A percentile compares a stretch with the other conserved stretches of the same genome.
phyloP scores from a whole-genome alignment of 2,888 invertebrate genomes.

The Meghimatium bilineatum region DNA sequence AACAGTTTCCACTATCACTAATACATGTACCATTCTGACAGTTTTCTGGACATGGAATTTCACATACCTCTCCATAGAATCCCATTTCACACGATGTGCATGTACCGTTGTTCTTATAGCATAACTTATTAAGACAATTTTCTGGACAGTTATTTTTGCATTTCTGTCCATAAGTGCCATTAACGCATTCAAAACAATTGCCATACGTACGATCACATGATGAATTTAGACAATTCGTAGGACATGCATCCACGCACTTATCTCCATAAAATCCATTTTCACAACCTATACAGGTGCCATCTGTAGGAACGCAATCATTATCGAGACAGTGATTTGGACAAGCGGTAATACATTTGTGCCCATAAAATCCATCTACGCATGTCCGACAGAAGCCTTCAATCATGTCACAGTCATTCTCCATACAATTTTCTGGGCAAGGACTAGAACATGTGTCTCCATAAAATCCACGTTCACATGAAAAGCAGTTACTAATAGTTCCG shows the following conservation, averaged over 20 bases:
- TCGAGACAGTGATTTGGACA: not conserved
- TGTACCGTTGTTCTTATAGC: not conserved
- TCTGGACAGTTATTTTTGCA: not conserved
- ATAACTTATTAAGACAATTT: not conserved
- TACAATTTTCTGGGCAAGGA: not conserved
- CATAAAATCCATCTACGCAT: not conserved
- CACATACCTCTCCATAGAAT: not conserved
- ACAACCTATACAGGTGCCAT: not conserved
- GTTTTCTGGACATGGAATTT: not conserved
- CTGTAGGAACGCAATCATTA: not conserved
- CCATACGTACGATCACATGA: not conserved
- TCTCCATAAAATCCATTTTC: not conserved
- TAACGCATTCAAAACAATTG: not conserved
- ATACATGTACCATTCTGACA: not conserved
- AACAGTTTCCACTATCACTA: not conserved
- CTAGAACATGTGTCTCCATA: not conserved
- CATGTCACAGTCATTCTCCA: not conserved
- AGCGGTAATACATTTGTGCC: not conserved
- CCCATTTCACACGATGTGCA: not conserved
- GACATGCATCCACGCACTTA: not conserved
- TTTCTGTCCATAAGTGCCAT: not conserved
- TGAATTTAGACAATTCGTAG: not conserved
- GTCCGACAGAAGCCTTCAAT: not conserved
- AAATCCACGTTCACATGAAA: not conserved
- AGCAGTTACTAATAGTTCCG: not conserved